Conservation (phyloP, 2,113 vertebrate species). For the Bos javanicus region DNA sequence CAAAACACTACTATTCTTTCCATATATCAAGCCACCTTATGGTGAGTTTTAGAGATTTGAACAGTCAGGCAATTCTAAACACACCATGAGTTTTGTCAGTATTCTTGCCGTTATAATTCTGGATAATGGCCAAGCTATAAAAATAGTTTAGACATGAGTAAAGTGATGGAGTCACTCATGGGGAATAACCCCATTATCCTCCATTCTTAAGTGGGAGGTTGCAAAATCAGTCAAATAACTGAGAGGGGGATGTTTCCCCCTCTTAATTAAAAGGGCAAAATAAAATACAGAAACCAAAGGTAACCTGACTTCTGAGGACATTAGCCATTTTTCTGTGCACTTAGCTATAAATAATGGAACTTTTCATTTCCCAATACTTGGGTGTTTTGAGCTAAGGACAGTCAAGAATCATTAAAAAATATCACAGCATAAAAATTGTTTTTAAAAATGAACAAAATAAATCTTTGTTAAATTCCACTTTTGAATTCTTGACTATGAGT, state of each 20-base stretch:
- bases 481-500: background rate
- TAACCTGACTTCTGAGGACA: background rate
- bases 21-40: background rate
- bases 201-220: background rate
- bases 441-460: constrained; percentile 1
- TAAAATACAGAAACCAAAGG: background rate
- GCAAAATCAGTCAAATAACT: constrained; percentile 34
- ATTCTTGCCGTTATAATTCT: constrained; percentile 32
- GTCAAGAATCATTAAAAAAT: background rate
- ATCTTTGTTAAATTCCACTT: background rate
- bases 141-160: constrained; percentile 61
- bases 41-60: background rate
- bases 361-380: background rate
- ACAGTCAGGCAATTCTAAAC: background rate
- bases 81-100: constrained; percentile 20
- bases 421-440: background rate
- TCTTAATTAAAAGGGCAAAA: background rate
- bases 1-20: background rate
- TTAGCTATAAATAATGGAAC: background rate
- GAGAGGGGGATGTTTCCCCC: background rate
- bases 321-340: background rate
- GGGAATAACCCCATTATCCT: constrained; percentile 25
- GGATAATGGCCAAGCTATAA: constrained; percentile 58
- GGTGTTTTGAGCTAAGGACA: background rate
- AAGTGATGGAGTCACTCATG: constrained; percentile 46